Base-by-base conservation (phyloP, 2,888 invertebrate genomes). In the Melanostoma scalare region DNA sequence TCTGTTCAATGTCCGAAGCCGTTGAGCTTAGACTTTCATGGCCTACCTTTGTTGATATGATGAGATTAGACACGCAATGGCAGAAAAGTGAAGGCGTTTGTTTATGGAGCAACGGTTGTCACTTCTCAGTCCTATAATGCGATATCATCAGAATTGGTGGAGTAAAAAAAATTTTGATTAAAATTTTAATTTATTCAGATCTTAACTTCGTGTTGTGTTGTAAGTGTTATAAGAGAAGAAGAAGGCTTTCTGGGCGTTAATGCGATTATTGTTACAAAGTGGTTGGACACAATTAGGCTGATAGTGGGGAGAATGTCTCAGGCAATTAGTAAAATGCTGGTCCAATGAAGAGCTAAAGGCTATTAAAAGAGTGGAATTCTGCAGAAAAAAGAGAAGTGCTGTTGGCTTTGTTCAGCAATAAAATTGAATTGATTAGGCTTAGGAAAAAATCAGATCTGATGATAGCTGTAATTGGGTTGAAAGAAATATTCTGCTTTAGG, bases 181-280 rank as follows among this genome's bases (percentile, higher is more conserved):
- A 50, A 63, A 63, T 63, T 48, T 50, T 63, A 63, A 63, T 63
- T 63, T 63, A 63, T 63, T 48, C 63, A 63, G 50, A 63, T 63
- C 61, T 50, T 63, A 63, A 38, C 38, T 63, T 3, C n/a, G n/a
- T n/a, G n/a, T n/a, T n/a, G 63, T 38, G 63, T 38, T 63, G 63
- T 50, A 38, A 6, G 9, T 46, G 20, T 55, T 40, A 9, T 40
- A 9, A 10, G 40, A n/a, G n/a, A 30, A 33, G n/a, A 4, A 20
- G 48, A 31, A 50, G 36, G 6, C 50, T n/a, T 38, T 50, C 38
- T 30, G 30, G 6, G 38, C 30, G 48, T 38, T 61, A 61, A 61
- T 61, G 5, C 6, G 61, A 61, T 61, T 61, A 36, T 48, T 46
- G 46, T 20, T 30, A 61, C 46, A 48, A 61, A 61, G 61, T 61